A percentile compares a stretch with the other conserved stretches of the same genome.
These are phyloP conservation scores for Notarius lentiginosus DNA, from an alignment of 2,113 vertebrate species.

Conservation along the genomic window DNA sequence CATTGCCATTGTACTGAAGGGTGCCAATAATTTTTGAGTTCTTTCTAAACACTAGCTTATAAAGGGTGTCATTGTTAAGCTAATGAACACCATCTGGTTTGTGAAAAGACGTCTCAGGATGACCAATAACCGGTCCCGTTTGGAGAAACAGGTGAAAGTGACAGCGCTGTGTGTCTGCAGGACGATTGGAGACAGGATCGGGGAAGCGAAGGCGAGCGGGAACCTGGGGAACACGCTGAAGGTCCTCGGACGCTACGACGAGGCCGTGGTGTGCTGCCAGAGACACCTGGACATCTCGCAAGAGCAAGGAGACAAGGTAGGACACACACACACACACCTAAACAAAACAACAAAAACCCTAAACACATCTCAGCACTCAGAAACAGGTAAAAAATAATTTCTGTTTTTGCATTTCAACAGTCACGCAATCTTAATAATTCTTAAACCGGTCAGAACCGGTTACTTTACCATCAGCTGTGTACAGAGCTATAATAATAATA, in stretches of 20 bases:
- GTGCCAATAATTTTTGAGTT: not conserved
- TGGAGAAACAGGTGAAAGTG: not conserved
- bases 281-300: constrained; percentile 94
- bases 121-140: not conserved
- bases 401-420: not conserved
- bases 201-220: constrained; percentile 95
- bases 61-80: not conserved
- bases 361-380: not conserved
- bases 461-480: not conserved
- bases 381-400: not conserved
- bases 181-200: constrained; percentile 92
- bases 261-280: constrained; percentile 90
- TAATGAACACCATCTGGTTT: not conserved
- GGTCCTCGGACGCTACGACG: constrained; percentile 90
- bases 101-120: not conserved
- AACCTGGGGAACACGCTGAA: constrained; percentile 97
- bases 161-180: constrained; percentile 63
- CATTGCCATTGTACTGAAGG: not conserved
- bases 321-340: not conserved
- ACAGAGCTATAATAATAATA: no score
- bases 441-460: not conserved
- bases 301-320: constrained; percentile 95
- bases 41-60: not conserved
- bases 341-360: not conserved
- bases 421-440: not conserved